Evolutionary conservation across 2,888 invertebrate species (phyloP).

Genomic region (Cloeon dipterum): DNA sequence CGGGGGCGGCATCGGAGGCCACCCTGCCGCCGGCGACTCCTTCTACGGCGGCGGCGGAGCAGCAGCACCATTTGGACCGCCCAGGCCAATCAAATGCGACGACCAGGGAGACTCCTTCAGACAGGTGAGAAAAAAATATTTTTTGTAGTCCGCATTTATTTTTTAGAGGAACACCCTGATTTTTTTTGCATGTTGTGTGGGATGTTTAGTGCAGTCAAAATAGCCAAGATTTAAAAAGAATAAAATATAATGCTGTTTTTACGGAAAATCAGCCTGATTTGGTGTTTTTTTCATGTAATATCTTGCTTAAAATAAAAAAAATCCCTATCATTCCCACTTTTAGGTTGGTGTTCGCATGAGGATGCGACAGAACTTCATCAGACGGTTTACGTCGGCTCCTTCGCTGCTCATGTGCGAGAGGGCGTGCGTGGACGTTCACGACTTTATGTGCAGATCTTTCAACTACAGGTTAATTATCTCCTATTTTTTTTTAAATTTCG

Average conservation of each 20-base stretch:
- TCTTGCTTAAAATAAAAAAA: background rate
- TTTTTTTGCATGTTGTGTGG: no score
- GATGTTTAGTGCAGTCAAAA: no score
- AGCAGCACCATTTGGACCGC: background rate
- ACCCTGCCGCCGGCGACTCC: conserved; percentile 4
- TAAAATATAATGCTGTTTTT: background rate
- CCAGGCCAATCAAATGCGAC: conserved; percentile 33
- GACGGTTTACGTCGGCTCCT: conserved; percentile 46
- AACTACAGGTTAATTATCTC: conserved; percentile 43
- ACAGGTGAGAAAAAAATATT: conserved; percentile 23
- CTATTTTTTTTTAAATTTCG: background rate
- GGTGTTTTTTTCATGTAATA: background rate
- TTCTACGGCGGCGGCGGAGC: background rate
- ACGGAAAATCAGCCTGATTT: background rate
- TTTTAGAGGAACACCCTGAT: no score
- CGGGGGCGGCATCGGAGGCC: conserved; percentile 5
- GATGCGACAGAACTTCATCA: conserved; percentile 53
- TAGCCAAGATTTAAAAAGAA: no score
- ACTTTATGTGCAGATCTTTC: conserved; percentile 68
- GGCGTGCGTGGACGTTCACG: conserved; percentile 59
- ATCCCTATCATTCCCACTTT: background rate
- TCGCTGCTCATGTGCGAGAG: conserved; percentile 60
- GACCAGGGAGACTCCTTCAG: conserved; percentile 62
- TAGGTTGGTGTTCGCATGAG: conserved; percentile 48
- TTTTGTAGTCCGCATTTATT: no score